A percentile compares a stretch with the other conserved stretches of the same genome.
These are phyloP conservation scores for Caenorhabditis imperialis DNA, from an alignment of 2,888 invertebrate species.

Conservation along the genomic window DNA sequence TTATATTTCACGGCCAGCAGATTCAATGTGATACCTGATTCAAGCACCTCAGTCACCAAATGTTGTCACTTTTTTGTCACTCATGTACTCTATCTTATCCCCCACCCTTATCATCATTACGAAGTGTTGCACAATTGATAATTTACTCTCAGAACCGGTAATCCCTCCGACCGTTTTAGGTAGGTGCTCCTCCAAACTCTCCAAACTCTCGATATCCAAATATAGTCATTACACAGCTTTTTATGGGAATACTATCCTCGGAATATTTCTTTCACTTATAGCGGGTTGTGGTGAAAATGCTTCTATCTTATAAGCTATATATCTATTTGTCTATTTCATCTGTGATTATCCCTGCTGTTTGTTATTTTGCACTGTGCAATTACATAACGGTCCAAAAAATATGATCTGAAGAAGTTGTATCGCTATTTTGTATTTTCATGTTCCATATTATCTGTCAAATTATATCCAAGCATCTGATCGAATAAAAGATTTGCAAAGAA, in stretches of 20 bases:
- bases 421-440: not conserved
- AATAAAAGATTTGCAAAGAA: slow-evolving; percentile 21
- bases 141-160: slow-evolving; percentile 58
- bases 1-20: slow-evolving; percentile 32
- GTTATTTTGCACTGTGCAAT: slow-evolving; percentile 46
- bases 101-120: slow-evolving; percentile 22
- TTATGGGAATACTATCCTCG: slow-evolving; percentile 49
- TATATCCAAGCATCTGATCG: slow-evolving; percentile 28
- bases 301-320: slow-evolving; percentile 34
- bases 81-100: slow-evolving; percentile 14
- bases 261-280: slow-evolving; percentile 55
- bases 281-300: slow-evolving; percentile 59
- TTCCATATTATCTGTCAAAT: slow-evolving; percentile 11
- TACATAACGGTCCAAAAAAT: slow-evolving; percentile 28
- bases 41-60: slow-evolving; percentile 46
- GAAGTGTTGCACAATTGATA: slow-evolving; percentile 34
- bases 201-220: slow-evolving; percentile 32
- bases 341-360: slow-evolving; percentile 12
- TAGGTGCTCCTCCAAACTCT: slow-evolving; percentile 40
- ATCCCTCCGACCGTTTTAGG: slow-evolving; percentile 46
- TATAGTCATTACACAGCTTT: slow-evolving; percentile 48
- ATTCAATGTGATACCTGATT: slow-evolving; percentile 48
- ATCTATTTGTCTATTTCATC: slow-evolving; percentile 12
- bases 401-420: slow-evolving; percentile 41
- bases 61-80: slow-evolving; percentile 37